A percentile compares a stretch with the other conserved stretches of the same genome.
phyloP scores from a whole-genome alignment of 2,113 vertebrate species.

The Jacana jacana region DNA sequence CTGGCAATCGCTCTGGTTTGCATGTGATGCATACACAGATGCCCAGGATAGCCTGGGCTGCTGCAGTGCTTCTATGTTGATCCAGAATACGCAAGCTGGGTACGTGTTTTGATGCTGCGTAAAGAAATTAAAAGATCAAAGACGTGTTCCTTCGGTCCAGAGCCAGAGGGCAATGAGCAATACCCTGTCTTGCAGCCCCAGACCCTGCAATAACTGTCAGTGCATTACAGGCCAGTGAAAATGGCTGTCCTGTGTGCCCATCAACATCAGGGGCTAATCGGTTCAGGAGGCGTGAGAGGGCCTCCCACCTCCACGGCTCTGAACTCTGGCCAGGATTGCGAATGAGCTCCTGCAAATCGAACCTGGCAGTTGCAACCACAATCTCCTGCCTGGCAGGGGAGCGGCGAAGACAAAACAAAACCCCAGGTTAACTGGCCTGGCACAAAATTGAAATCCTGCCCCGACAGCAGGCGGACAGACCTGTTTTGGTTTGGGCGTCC shows the following conservation, averaged over 20 bases:
- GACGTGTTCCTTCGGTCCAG: background rate
- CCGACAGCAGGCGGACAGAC: constrained; percentile 8
- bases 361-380: background rate
- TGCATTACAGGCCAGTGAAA: background rate
- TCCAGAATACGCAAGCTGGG: background rate
- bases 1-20: background rate
- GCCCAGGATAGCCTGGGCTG: background rate
- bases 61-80: background rate
- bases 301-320: background rate
- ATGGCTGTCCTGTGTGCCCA: background rate
- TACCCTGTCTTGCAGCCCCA: background rate
- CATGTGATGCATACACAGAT: background rate
- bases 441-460: background rate
- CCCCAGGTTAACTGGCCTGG: background rate
- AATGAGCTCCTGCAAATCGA: background rate
- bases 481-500: background rate
- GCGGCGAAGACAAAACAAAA: background rate
- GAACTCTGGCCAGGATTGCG: background rate
- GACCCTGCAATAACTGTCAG: background rate
- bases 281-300: background rate
- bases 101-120: background rate
- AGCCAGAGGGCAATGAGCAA: background rate
- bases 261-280: background rate
- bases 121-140: background rate
- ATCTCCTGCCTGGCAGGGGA: background rate